Evolutionary conservation across 2,888 invertebrate species (phyloP).

Genomic region (Mesorhabditis spiculigera): DNA sequence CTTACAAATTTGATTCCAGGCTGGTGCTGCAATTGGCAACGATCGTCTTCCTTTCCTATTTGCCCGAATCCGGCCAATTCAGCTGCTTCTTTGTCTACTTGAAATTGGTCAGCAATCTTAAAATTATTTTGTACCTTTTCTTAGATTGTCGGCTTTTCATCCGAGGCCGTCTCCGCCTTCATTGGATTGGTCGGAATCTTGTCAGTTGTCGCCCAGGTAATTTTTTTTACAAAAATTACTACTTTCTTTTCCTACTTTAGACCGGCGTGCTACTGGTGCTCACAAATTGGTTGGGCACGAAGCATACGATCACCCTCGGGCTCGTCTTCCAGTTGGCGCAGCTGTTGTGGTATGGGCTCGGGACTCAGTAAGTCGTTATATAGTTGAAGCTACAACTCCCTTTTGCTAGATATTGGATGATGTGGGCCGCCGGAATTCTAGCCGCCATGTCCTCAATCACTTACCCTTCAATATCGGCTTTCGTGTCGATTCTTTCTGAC

Average conservation of each 20-base stretch:
- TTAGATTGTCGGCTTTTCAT: slow-evolving; percentile 86
- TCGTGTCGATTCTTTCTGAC: slow-evolving; percentile 93
- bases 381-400: neutral
- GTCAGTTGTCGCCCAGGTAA: slow-evolving; percentile 81
- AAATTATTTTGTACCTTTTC: slow-evolving; percentile 20
- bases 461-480: slow-evolving; percentile 97
- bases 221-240: neutral
- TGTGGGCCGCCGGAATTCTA: slow-evolving; percentile 96
- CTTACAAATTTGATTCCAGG: slow-evolving; percentile 62
- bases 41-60: slow-evolving; percentile 92
- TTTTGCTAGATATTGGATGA: slow-evolving; percentile 71
- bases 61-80: slow-evolving; percentile 94
- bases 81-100: slow-evolving; percentile 99
- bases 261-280: slow-evolving; percentile 21
- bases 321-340: slow-evolving; percentile 93
- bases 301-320: slow-evolving; percentile 94
- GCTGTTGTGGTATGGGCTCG: slow-evolving; percentile 72
- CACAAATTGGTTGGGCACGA: slow-evolving; percentile 72
- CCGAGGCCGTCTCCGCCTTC: slow-evolving; percentile 90
- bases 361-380: slow-evolving; percentile 39
- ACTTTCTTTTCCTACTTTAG: neutral
- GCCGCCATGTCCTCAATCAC: slow-evolving; percentile 93
- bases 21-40: slow-evolving; percentile 94
- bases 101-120: slow-evolving; percentile 70
- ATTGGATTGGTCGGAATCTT: slow-evolving; percentile 93